Conservation (phyloP, 2,888 invertebrate species). For the Reticulitermes lucifugus region DNA sequence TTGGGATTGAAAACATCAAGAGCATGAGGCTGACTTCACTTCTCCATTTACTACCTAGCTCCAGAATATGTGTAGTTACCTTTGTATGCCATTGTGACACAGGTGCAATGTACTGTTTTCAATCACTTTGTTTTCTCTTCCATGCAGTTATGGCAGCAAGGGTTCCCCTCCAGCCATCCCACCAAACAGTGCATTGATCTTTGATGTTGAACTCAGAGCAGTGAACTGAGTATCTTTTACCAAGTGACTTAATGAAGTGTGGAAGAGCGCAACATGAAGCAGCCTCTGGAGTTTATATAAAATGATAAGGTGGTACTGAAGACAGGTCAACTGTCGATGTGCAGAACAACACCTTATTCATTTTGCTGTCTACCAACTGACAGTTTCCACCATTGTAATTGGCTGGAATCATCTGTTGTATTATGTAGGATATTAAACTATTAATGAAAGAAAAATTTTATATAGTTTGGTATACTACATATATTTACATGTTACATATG, state of each 20-base stretch:
- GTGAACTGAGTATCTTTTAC: constrained; percentile 71
- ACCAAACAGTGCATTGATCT: constrained; percentile 86
- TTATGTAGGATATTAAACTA: background rate
- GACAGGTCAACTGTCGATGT: too few relatives aligned
- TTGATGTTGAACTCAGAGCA: constrained; percentile 90
- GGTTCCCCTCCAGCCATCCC: constrained; percentile 90
- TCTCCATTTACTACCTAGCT: too few relatives aligned
- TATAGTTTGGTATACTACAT: background rate
- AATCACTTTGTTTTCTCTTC: background rate
- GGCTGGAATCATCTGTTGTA: background rate
- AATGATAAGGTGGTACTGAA: too few relatives aligned
- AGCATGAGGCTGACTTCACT: too few relatives aligned
- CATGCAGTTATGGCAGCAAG: constrained; percentile 71
- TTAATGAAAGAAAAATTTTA: background rate
- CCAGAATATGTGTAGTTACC: too few relatives aligned
- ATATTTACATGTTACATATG: background rate
- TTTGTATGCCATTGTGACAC: too few relatives aligned
- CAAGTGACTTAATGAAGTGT: too few relatives aligned
- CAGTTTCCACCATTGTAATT: background rate
- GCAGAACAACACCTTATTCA: too few relatives aligned
- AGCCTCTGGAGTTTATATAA: background rate
- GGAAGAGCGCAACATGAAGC: background rate
- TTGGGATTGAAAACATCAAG: too few relatives aligned
- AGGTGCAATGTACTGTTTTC: too few relatives aligned
- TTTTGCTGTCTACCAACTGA: background rate